Percentiles rank a stretch among this genome's conserved stretches.
phyloP scores from a whole-genome alignment of 2,797 vertebrate species.

The Synaphobranchus kaupii region DNA sequence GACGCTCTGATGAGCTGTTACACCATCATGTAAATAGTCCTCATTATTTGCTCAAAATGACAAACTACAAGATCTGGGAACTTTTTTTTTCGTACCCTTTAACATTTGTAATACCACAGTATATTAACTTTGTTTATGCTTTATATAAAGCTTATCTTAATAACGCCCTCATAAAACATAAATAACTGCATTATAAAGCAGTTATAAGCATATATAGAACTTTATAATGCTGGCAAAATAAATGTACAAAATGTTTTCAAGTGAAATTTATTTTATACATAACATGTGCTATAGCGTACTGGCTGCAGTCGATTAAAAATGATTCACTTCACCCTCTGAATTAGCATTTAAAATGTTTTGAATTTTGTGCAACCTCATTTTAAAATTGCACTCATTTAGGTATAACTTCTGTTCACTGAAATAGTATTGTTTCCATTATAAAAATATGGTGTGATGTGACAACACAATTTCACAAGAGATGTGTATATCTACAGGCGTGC shows the following conservation, averaged over 20 bases:
- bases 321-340: background rate
- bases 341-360: background rate
- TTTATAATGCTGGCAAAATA: background rate
- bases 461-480: background rate
- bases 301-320: background rate
- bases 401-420: background rate
- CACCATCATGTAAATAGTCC: background rate
- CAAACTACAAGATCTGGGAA: background rate
- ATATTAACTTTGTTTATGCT: background rate
- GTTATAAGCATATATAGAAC: background rate
- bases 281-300: background rate
- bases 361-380: background rate
- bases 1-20: slow-evolving; percentile 10
- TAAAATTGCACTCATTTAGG: background rate
- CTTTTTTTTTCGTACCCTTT: background rate
- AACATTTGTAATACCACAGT: background rate
- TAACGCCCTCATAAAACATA: background rate
- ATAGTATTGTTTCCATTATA: background rate
- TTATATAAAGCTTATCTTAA: background rate
- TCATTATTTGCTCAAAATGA: slow-evolving; percentile 8
- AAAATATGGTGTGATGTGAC: background rate
- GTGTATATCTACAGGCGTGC: background rate
- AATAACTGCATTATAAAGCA: background rate
- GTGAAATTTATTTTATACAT: background rate
- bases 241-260: background rate